Conservation (phyloP, 2,797 vertebrate species). For the Mus caroli region DNA sequence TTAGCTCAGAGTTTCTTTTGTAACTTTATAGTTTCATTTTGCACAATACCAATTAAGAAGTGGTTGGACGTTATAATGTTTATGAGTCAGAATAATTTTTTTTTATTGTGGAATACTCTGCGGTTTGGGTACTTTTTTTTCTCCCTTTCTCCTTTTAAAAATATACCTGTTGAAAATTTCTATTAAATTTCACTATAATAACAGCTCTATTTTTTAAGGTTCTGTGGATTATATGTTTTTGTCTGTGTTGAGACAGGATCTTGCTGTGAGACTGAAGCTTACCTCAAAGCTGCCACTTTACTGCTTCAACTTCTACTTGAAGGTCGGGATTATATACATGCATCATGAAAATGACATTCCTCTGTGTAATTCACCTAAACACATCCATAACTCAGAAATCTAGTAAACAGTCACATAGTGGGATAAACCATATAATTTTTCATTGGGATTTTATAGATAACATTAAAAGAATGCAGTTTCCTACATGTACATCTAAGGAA, state of each 20-base stretch:
- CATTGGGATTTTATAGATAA: neutral
- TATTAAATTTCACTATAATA: neutral
- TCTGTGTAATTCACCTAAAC: neutral
- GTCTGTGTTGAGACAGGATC: neutral
- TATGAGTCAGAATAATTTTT: neutral
- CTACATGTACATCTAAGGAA: neutral
- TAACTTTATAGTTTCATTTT: neutral
- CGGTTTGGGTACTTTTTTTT: neutral
- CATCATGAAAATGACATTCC: fast-evolving
- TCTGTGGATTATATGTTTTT: neutral
- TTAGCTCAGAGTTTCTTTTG: neutral
- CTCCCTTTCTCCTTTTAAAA: neutral
- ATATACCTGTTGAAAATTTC: neutral
- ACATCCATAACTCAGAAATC: neutral
- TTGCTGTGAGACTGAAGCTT: neutral
- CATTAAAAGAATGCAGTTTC: neutral
- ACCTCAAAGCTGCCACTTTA: neutral
- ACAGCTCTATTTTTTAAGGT: neutral
- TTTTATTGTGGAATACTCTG: neutral
- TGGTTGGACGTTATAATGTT: neutral
- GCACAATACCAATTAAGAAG: neutral
- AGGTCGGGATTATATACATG: neutral
- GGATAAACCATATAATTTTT: neutral
- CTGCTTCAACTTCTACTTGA: neutral
- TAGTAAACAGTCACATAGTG: neutral